These are phyloP conservation scores for Yponomeuta evonymella DNA, from an alignment of 2,888 invertebrate genomes.

Conservation along the genomic window DNA sequence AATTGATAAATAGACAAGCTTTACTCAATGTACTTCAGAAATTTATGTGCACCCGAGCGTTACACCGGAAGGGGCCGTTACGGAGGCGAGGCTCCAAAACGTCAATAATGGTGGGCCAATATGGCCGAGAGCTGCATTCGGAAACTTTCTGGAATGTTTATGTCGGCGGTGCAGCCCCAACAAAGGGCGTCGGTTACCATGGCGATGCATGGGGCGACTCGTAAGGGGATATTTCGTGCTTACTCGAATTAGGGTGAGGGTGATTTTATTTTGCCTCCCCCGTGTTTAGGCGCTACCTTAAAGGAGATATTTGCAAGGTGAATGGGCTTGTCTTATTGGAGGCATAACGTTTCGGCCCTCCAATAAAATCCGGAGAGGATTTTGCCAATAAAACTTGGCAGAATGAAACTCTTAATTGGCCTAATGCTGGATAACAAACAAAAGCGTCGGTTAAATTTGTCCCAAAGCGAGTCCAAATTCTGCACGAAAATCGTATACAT, in stretches of 20 bases:
- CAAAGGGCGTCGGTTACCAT: slow-evolving; percentile 49
- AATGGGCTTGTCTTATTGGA: slow-evolving; percentile 52
- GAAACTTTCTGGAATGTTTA: slow-evolving; percentile 42
- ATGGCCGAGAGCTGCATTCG: slow-evolving; percentile 44
- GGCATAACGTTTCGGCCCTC: slow-evolving; percentile 12
- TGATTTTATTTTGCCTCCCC: slow-evolving; percentile 64
- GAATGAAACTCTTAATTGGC: slow-evolving; percentile 12
- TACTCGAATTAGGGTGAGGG: slow-evolving; percentile 64
- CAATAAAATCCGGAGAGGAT: slow-evolving; percentile 12
- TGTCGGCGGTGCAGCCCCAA: slow-evolving; percentile 38
- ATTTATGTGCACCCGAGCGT: slow-evolving; percentile 46
- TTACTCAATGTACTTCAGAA: slow-evolving; percentile 50
- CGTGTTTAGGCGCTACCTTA: slow-evolving; percentile 45
- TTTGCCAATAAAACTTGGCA: slow-evolving; percentile 11
- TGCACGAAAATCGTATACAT: slow-evolving; percentile 24
- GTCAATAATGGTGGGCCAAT: slow-evolving; percentile 49
- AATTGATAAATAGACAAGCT: slow-evolving; percentile 58
- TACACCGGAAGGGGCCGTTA: slow-evolving; percentile 40
- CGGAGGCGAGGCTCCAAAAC: slow-evolving; percentile 40
- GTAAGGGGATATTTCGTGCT: slow-evolving; percentile 52
- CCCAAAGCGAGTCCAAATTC: not conserved
- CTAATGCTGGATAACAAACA: not conserved
- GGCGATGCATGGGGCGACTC: slow-evolving; percentile 49
- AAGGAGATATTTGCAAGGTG: slow-evolving; percentile 68
- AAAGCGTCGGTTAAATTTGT: not conserved